Conservation (phyloP, 2,797 vertebrate genomes). For the Scyliorhinus canicula region DNA sequence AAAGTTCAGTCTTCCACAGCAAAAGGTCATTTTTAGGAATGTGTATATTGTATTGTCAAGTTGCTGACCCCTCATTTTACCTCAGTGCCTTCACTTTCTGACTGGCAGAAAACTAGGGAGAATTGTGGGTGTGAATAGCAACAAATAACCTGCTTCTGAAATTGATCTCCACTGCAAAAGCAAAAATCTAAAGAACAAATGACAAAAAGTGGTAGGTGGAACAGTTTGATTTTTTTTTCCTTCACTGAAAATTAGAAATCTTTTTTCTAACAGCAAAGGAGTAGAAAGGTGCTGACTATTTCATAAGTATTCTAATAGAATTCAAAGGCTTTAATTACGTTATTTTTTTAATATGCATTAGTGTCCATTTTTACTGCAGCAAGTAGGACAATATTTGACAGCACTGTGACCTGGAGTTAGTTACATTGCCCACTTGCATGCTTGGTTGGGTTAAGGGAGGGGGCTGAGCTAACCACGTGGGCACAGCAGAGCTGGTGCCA, state of each 20-base stretch:
- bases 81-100: not conserved
- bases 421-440: not conserved
- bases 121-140: not conserved
- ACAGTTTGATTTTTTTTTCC: not conserved
- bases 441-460: not conserved
- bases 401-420: not conserved
- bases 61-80: not conserved
- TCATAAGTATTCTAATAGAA: too few species aligned
- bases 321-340: not conserved
- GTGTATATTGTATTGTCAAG: not conserved
- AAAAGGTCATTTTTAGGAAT: not conserved
- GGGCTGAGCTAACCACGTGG: too few species aligned
- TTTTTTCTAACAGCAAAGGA: not conserved
- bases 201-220: not conserved
- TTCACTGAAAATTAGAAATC: not conserved
- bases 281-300: not conserved
- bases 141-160: not conserved
- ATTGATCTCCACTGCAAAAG: not conserved
- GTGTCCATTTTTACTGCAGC: not conserved
- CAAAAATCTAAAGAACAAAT: not conserved
- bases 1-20: not conserved
- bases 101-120: not conserved
- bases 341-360: not conserved
- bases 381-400: not conserved
- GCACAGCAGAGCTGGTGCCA: not conserved